A percentile compares a stretch with the other conserved stretches of the same genome.
Conservation (phyloP, 2,888 invertebrate species). For the Clistopyga incitator region DNA sequence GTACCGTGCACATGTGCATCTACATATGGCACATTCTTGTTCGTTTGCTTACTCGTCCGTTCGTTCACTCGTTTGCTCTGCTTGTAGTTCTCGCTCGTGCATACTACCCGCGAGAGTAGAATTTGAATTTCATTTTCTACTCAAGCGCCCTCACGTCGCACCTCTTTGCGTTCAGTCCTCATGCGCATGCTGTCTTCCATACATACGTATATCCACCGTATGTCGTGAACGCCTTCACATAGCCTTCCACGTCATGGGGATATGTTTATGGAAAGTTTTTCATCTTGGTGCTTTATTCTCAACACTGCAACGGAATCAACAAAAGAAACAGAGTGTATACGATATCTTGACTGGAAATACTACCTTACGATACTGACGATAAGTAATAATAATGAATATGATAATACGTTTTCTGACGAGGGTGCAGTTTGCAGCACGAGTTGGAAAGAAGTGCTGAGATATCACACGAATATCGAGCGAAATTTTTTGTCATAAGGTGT, state of each 20-base stretch:
- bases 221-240: background rate
- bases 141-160: conserved; percentile 55
- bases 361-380: too few species aligned
- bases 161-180: conserved; percentile 35
- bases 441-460: too few species aligned
- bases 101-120: conserved; percentile 53
- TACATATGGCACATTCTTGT: background rate
- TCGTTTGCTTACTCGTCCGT: conserved; percentile 29
- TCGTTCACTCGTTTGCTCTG: conserved; percentile 44
- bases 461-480: too few species aligned
- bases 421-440: too few species aligned
- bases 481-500: too few species aligned
- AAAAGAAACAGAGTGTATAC: background rate
- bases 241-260: conserved; percentile 33
- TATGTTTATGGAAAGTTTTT: conserved; percentile 43
- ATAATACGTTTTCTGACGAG: too few species aligned
- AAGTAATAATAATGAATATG: too few species aligned
- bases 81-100: conserved; percentile 37
- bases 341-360: conserved; percentile 9
- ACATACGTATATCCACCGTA: conserved; percentile 5
- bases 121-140: conserved; percentile 69
- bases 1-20: conserved; percentile 14
- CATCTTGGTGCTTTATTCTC: conserved; percentile 5
- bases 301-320: conserved; percentile 2
- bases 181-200: conserved; percentile 23